phyloP scores from a whole-genome alignment of 2,113 vertebrate genomes.

The Columba janthina region DNA sequence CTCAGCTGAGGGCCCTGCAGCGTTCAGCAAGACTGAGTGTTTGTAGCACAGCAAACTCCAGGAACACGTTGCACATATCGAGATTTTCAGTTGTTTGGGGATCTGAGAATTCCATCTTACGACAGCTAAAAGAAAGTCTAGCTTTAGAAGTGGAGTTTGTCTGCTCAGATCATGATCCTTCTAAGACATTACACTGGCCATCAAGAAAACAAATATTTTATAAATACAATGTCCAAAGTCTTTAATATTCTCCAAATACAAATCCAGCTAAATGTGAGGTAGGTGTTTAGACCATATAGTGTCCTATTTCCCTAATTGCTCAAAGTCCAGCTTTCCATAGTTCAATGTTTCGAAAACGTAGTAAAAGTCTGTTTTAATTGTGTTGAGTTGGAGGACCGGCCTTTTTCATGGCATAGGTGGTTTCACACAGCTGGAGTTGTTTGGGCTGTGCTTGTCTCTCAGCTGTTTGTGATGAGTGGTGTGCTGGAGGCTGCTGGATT shows the following conservation, averaged over 20 bases:
- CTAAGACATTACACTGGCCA: neutral
- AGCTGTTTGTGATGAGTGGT: neutral
- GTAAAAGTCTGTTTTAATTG: neutral
- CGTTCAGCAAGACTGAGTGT: neutral
- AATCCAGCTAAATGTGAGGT: neutral
- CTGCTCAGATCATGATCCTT: neutral
- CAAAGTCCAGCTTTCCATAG: neutral
- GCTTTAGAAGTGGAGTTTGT: neutral
- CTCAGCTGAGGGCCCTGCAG: neutral
- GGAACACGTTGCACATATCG: fast-evolving
- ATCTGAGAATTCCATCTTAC: neutral
- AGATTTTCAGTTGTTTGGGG: neutral
- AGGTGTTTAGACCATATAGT: neutral
- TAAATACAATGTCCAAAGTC: neutral
- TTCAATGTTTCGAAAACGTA: neutral
- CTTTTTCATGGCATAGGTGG: neutral
- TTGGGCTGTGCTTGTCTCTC: neutral
- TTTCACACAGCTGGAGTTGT: neutral
- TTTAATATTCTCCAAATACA: neutral
- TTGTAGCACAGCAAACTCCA: neutral
- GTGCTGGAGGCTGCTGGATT: neutral
- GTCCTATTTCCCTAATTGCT: neutral
- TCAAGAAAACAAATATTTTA: neutral
- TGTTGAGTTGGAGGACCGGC: neutral
- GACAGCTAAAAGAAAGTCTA: neutral